Evolutionary conservation across 2,797 vertebrate genomes (phyloP).

Genomic region (Amblyraja radiata): DNA sequence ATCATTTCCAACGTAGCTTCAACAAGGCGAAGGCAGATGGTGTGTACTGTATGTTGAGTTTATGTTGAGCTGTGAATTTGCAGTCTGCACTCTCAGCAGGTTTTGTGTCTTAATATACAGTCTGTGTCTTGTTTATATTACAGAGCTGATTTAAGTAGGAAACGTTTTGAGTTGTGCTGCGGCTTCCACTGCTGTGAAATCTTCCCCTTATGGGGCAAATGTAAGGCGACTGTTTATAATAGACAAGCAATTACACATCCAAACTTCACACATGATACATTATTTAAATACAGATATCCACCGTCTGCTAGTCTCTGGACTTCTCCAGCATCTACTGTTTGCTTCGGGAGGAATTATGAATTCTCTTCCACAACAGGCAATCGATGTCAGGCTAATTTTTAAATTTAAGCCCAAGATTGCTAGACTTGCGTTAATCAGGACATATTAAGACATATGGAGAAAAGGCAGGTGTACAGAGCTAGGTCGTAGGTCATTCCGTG

Average conservation of each 20-base stretch:
- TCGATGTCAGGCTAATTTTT: no score
- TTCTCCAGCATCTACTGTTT: background rate
- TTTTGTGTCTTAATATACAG: background rate
- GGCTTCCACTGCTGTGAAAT: background rate
- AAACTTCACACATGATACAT: background rate
- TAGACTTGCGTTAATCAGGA: no score
- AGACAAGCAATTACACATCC: background rate
- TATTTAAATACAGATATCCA: background rate
- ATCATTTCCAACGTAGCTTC: slow-evolving; percentile 2
- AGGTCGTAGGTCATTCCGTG: no score
- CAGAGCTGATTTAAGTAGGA: background rate
- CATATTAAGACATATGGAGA: no score
- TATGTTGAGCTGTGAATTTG: background rate
- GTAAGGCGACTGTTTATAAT: background rate
- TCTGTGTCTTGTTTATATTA: background rate
- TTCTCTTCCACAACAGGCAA: no score
- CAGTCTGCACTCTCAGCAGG: slow-evolving; percentile 8
- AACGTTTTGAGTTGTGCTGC: background rate
- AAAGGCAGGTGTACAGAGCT: no score
- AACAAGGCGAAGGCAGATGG: slow-evolving; percentile 1
- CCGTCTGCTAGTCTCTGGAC: no score
- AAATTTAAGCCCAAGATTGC: no score
- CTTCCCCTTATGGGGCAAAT: background rate
- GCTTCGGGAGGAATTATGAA: background rate
- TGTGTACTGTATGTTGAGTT: background rate